phyloP scores from a whole-genome alignment of 2,797 vertebrate species.

The Champsocephalus esox region DNA sequence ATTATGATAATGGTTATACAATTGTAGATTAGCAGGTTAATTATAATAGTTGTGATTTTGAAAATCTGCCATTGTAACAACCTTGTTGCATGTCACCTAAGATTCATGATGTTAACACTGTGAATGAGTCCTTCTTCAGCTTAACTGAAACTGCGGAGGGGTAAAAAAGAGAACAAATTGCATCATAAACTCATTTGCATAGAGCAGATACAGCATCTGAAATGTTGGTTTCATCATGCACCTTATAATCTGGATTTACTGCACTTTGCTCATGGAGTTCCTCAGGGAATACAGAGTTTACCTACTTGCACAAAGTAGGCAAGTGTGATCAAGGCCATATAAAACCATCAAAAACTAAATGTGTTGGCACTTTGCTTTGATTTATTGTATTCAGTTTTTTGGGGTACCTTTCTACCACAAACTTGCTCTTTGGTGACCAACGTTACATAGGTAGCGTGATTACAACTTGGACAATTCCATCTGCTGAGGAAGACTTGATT shows the following conservation, averaged over 20 bases:
- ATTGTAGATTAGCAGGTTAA: too few species aligned
- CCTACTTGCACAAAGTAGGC: constrained; percentile 35
- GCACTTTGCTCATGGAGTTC: background rate
- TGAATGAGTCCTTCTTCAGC: background rate
- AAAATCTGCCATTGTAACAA: too few species aligned
- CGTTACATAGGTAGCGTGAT: too few species aligned
- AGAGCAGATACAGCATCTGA: background rate
- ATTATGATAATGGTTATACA: too few species aligned
- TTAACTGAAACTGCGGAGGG: constrained; percentile 5
- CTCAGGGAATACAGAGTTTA: constrained; percentile 20
- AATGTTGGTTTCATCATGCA: background rate
- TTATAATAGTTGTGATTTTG: too few species aligned
- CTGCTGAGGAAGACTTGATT: too few species aligned
- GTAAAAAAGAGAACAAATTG: background rate
- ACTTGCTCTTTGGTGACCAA: too few species aligned
- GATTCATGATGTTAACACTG: background rate
- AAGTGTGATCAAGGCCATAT: background rate
- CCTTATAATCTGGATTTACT: background rate
- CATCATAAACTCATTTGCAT: background rate
- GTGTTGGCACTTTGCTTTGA: background rate
- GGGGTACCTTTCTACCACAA: background rate
- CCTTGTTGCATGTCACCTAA: background rate
- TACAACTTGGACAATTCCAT: too few species aligned
- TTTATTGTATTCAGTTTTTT: background rate
- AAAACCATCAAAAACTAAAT: background rate